Base-by-base conservation (phyloP, 2,888 invertebrate species). In the Gastracanthus pulcherrimus region DNA sequence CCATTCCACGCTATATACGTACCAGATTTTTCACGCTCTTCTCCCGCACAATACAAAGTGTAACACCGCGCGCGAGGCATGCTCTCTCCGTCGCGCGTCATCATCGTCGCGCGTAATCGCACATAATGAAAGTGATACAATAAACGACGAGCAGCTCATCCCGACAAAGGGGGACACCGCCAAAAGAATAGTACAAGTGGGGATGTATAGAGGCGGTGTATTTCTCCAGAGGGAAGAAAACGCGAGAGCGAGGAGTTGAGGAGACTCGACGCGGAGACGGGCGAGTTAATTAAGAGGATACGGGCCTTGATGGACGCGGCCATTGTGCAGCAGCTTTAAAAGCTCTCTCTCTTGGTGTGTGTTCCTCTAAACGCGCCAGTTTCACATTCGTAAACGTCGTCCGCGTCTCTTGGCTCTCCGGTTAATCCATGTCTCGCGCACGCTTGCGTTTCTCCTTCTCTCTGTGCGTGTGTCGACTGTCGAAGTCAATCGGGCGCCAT, bases 211-310 rank as follows among this genome's bases (percentile, higher is more conserved):
- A n/a, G n/a, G n/a, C n/a, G n/a, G n/a, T n/a, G n/a, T n/a, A n/a
- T n/a, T n/a, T n/a, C n/a, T n/a, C n/a, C n/a, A n/a, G 26, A 51
- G 9, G 34, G n/a, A 69, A 19, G 23, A 19, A 34, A 41, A 48
- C 13, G 38, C 29, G 31, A 38, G 67, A 76, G 67, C 31, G 36
- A 66, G 41, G 36, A 31, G 62, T 11, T 26, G n/a, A 31, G 55
- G 62, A n/a, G n/a, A n/a, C n/a, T n/a, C n/a, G n/a, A n/a, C n/a
- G n/a, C n/a, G n/a, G n/a, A n/a, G n/a, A n/a, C n/a, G n/a, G n/a
- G n/a, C n/a, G n/a, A 88, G 89, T 90, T 90, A 90, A 90, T 90
- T 90, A 90, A 90, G 89, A 89, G 88, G 86, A 89, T 86, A 86
- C 74, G 58, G 41, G 34, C 51, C 7, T 9, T 89, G 89, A 89